Evolutionary conservation across 2,888 invertebrate genomes (phyloP), one percentile per base, ranked within the genome.

Genomic region (Dolichomitus sp.): DNA sequence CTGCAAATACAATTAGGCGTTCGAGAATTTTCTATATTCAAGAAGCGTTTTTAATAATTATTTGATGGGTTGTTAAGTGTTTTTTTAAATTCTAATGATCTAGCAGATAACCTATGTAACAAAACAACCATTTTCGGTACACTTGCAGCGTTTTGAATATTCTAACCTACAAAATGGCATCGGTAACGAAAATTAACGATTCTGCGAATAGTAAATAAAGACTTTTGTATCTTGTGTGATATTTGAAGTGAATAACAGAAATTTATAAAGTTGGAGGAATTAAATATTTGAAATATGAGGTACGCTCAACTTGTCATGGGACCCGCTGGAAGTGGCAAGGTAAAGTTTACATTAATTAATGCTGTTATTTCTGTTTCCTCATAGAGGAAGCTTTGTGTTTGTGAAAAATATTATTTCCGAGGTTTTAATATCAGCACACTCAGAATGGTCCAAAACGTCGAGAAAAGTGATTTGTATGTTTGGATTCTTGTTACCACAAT

Each of bases 271-370:
- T 17, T 37, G 14, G 59, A 63, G 19, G n/a, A 4, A 42, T 17
- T 2, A 54, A 33, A n/a, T 45, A 14, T 76, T 33, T 2, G 14
- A n/a, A 89, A 80, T 80, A 98, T 98, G 98, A 95, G 98, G 54
- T 99, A 98, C 92, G 99, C 98, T 17, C 99, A 99, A 92, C 94
- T 99, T 85, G 98, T 99, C 1, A 97, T 99, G 90, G 99, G 99
- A 0, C 99, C 99, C 37, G 99, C 99, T 0, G 99, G 99, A 2
- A 97, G 98, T 94, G 99, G 99, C 80, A 99, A 99, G 96, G 98
- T 98, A 95, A 94, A 42, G 6, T 40, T 52, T 5, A 3, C 42
- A 45, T n/a, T 48, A 37, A 57, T 63, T 54, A 17, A 52, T 54
- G 59, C 27, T 19, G 50, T 19, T 45, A 30, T 48, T 33, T 30